phyloP scores from a whole-genome alignment of 2,888 invertebrate species.

The Ochropacha duplaris region DNA sequence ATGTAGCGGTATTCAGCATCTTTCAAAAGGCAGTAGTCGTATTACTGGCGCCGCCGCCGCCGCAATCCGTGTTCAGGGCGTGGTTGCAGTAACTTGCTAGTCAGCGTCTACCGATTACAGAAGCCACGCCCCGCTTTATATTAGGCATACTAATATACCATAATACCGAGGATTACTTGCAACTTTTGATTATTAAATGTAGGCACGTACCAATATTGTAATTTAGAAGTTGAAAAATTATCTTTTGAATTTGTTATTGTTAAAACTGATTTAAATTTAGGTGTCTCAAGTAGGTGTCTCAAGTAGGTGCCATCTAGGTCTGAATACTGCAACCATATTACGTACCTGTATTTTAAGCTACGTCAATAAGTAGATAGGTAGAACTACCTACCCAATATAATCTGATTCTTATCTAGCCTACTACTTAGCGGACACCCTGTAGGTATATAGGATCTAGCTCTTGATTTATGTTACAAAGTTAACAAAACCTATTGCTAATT shows the following conservation, averaged over 20 bases:
- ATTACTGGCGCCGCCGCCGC: slow-evolving; percentile 23
- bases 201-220: slow-evolving; percentile 1
- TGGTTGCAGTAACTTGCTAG: slow-evolving; percentile 58
- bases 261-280: background rate
- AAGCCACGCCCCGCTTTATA: slow-evolving; percentile 52
- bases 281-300: too few species aligned
- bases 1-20: background rate
- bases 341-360: too few species aligned
- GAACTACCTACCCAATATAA: too few species aligned
- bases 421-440: too few species aligned
- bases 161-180: slow-evolving; percentile 62
- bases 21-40: background rate
- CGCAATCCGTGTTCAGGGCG: slow-evolving; percentile 35
- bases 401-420: too few species aligned
- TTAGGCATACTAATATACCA: slow-evolving; percentile 30
- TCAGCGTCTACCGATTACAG: slow-evolving; percentile 69
- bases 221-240: background rate
- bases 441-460: too few species aligned
- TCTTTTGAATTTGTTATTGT: background rate
- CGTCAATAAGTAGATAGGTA: too few species aligned
- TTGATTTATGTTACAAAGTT: too few species aligned
- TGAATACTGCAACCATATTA: background rate
- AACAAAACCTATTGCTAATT: too few species aligned
- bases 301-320: too few species aligned
- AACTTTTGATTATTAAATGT: slow-evolving; percentile 47